Evolutionary conservation across 1,140 invertebrate genomes (phyloP), one percentile per base, ranked within the genome.

Genomic region (Drosophila miranda): DNA sequence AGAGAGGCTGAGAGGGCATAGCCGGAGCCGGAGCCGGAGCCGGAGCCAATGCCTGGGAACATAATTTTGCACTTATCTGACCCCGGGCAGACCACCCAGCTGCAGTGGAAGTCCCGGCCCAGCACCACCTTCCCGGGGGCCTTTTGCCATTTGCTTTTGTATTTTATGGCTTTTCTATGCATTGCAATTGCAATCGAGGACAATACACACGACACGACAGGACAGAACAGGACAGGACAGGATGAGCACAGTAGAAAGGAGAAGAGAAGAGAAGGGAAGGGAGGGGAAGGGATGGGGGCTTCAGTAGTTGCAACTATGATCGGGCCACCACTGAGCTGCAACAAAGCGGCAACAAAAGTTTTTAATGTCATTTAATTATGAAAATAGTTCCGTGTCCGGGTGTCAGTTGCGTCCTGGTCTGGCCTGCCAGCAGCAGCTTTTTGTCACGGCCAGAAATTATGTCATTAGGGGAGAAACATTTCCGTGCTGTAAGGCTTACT

Each of bases 41-140:
- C 3, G 14, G 11, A 23, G 42, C 49, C 23, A 38, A 30, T 9
- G 48, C 57, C 23, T 50, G 43, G 55, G 48, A 68, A 84, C 81
- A 84, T 84, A 80, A 86, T 80, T 84, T 69, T 80, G 80, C 81
- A 84, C 81, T 84, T 84, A 84, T 84, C 81, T 84, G 80, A 80
- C 60, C 81, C 80, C 73, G 51, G 62, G 69, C 76, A 69, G 71
- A 41, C 51, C 45, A 11, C 30, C 41, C 21, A 6, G 11, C 14
- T 21, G 52, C 30, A 16, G 42, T 38, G 46, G 9, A 26, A 54
- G 26, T 13, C 34, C 34, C 11, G 9, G 51, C 44, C 51, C 30
- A 66, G 19, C 13, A 26, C 28, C 46, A 23, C 49, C 68, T 26
- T 48, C 43, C 53, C 41, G 30, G 19, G 16, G 46, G 79, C 51